A percentile compares a stretch with the other conserved stretches of the same genome.
phyloP scores from a whole-genome alignment of 2,797 vertebrate genomes.

The Orestias chungarensis region DNA sequence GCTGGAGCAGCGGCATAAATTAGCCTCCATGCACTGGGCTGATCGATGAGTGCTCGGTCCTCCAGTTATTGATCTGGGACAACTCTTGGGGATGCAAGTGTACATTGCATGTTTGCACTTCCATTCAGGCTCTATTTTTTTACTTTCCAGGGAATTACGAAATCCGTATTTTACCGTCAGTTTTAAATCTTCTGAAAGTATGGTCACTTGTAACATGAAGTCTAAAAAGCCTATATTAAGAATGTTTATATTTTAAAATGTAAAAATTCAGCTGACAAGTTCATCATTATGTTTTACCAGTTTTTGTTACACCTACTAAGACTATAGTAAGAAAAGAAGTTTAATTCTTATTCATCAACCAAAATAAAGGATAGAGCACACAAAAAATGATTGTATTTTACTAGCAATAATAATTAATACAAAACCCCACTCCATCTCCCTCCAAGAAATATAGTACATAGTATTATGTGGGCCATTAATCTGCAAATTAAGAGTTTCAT shows the following conservation, averaged over 20 bases:
- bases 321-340: too few relatives aligned
- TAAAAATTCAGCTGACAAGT: too few relatives aligned
- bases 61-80: constrained; percentile 79
- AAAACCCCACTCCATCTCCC: too few relatives aligned
- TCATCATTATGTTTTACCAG: too few relatives aligned
- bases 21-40: constrained; percentile 71
- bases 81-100: constrained; percentile 66
- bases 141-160: constrained; percentile 7
- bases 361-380: too few relatives aligned
- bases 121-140: constrained; percentile 8
- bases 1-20: constrained; percentile 78
- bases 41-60: constrained; percentile 79
- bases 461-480: background rate
- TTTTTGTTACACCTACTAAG: too few relatives aligned
- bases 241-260: too few relatives aligned
- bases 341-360: too few relatives aligned
- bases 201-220: background rate
- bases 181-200: background rate
- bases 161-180: background rate
- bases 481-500: background rate
- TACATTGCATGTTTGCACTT: constrained; percentile 40
- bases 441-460: background rate
- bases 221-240: too few relatives aligned
- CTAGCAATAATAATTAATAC: too few relatives aligned
- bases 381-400: too few relatives aligned